A percentile compares a stretch with the other conserved stretches of the same genome.
Evolutionary conservation across 2,888 invertebrate species (phyloP).

Genomic region (Oscheius sp.): DNA sequence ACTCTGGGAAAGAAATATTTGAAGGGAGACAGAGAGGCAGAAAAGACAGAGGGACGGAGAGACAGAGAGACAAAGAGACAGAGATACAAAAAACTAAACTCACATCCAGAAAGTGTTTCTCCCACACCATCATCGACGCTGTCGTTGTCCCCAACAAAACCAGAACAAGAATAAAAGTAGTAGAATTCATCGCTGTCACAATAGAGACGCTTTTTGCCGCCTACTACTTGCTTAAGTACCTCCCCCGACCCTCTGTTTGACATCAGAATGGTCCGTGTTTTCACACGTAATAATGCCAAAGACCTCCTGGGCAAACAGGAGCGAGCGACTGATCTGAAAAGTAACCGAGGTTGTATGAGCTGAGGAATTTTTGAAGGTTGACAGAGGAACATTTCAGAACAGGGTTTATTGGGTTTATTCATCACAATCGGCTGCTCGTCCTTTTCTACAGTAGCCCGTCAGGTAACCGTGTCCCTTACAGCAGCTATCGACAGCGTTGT

Average conservation of each 20-base stretch:
- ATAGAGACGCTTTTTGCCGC: neutral
- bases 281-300: too few species aligned
- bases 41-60: neutral
- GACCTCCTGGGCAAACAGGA: too few species aligned
- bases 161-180: neutral
- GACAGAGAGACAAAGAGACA: too few species aligned
- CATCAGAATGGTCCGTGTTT: neutral
- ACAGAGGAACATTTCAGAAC: too few species aligned
- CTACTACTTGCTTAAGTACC: neutral
- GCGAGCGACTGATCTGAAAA: too few species aligned
- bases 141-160: neutral
- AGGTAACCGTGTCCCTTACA: too few species aligned
- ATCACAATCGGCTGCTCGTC: too few species aligned
- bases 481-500: too few species aligned
- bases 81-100: neutral
- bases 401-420: too few species aligned
- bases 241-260: neutral
- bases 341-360: too few species aligned
- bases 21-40: neutral
- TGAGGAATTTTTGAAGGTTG: too few species aligned
- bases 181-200: neutral
- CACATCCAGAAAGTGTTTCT: slow-evolving; percentile 7
- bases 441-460: too few species aligned
- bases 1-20: neutral
- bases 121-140: neutral